Conservation (phyloP, 2,797 vertebrate species). For the Kryptopterus vitreolus region DNA sequence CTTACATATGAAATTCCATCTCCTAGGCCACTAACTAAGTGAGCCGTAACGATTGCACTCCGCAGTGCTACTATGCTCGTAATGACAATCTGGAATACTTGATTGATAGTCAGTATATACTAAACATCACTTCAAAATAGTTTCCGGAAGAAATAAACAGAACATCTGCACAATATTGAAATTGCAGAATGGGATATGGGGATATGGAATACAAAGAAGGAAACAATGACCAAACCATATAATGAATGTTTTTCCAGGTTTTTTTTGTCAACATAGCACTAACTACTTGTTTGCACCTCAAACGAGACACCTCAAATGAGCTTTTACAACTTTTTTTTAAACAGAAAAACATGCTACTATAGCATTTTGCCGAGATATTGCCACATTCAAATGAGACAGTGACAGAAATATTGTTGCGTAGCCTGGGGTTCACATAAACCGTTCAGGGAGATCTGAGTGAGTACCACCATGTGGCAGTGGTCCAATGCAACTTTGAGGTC, state of each 20-base stretch:
- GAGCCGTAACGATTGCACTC: background rate
- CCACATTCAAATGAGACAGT: constrained; percentile 9
- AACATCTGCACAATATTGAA: too few relatives aligned
- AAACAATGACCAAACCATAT: too few relatives aligned
- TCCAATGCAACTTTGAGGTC: constrained; percentile 14
- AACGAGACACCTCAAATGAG: constrained; percentile 5
- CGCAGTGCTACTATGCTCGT: background rate
- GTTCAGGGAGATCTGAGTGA: constrained; percentile 6
- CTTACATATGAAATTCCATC: background rate
- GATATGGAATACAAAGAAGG: too few relatives aligned
- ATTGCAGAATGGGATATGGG: too few relatives aligned
- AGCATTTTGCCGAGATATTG: background rate
- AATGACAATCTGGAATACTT: background rate
- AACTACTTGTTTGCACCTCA: background rate
- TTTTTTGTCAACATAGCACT: constrained; percentile 35
- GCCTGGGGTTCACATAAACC: constrained; percentile 22
- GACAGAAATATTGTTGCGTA: constrained; percentile 36
- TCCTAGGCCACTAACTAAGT: background rate
- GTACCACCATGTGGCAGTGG: constrained; percentile 12
- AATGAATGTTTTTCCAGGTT: background rate
- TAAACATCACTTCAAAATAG: background rate
- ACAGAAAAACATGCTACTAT: background rate
- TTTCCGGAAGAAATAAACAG: too few relatives aligned
- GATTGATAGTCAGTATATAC: background rate
- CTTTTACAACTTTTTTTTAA: constrained; percentile 10